Base-by-base conservation (phyloP, 2,888 invertebrate genomes). In the Sphaeridia pumilis region DNA sequence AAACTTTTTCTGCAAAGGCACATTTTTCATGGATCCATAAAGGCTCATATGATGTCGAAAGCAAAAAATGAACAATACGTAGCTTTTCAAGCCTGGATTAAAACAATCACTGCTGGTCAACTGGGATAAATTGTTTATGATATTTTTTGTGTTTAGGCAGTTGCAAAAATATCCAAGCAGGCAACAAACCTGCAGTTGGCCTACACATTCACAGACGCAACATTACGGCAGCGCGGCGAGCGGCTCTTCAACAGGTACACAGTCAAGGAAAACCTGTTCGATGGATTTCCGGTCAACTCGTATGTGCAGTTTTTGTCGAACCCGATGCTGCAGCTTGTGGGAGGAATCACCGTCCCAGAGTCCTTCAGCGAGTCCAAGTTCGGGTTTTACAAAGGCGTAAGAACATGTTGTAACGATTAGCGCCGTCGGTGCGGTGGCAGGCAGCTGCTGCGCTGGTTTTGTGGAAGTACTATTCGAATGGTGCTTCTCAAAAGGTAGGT, bases 341-440 rank as follows among this genome's bases (percentile, higher is more conserved):
- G 64, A 22, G 46, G 55, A 14, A 58, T 60, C 14, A 57, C 46
- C 51, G 59, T 64, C 24, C 64, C 64, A 1, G 49, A 46, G 28
- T 55, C 58, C 12, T 61, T 64, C 26, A 55, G 41, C n/a, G 61
- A 60, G 4, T 60, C 61, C n/a, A 56, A 55, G 51, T 64, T 64
- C 47, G 64, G 64, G 38, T 63, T 64, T 50, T 64, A 61, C 46
- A 54, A 58, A 14, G 62, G 59, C 44, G 63, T 64, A 60, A 50
- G 58, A 49, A 41, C 34, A 12, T 31, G 14, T 12, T 10, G n/a
- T n/a, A 31, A 31, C 10, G 10, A 31, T 12, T 31, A 31, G 34
- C 14, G 34, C 14, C 14, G 10, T 31, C 34, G 14, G 34, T 31
- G 14, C 14, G 34, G 34, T 12, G 14, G 34, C n/a, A n/a, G n/a